These are phyloP conservation scores for Heterocephalus glaber DNA, from an alignment of 2,113 vertebrate species.

Conservation along the genomic window DNA sequence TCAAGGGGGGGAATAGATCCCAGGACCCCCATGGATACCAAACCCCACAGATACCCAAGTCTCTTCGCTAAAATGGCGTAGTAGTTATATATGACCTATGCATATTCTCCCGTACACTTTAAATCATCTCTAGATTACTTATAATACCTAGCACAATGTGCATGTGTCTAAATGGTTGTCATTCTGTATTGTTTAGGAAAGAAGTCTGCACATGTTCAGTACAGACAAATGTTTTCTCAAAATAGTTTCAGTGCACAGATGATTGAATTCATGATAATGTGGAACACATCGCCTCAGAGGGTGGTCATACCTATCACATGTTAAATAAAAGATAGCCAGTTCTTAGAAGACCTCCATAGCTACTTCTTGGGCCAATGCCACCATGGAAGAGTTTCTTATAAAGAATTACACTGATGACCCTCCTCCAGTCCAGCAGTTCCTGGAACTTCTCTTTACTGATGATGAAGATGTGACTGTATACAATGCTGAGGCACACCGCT, in stretches of 20 bases:
- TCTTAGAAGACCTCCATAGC: too few relatives aligned
- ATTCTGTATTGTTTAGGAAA: neutral
- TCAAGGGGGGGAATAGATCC: neutral
- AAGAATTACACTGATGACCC: neutral
- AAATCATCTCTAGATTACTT: neutral
- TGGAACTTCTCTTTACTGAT: neutral
- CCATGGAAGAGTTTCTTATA: neutral
- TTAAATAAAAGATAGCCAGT: neutral
- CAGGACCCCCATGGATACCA: neutral
- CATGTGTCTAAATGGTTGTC: neutral
- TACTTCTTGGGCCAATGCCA: neutral
- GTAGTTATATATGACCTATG: neutral
- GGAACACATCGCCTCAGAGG: neutral
- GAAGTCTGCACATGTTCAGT: neutral
- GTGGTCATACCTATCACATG: neutral
- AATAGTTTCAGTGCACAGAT: neutral
- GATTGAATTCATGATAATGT: neutral
- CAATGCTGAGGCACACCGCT: neutral
- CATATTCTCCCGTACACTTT: too few relatives aligned
- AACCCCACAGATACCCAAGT: neutral
- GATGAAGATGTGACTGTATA: neutral
- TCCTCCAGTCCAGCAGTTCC: neutral
- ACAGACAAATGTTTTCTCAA: neutral
- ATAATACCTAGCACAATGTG: neutral
- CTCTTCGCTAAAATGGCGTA: neutral